Evolutionary conservation across 1,140 invertebrate species (phyloP), one percentile per base, ranked within the genome.

Genomic region (Meteorus sp.): DNA sequence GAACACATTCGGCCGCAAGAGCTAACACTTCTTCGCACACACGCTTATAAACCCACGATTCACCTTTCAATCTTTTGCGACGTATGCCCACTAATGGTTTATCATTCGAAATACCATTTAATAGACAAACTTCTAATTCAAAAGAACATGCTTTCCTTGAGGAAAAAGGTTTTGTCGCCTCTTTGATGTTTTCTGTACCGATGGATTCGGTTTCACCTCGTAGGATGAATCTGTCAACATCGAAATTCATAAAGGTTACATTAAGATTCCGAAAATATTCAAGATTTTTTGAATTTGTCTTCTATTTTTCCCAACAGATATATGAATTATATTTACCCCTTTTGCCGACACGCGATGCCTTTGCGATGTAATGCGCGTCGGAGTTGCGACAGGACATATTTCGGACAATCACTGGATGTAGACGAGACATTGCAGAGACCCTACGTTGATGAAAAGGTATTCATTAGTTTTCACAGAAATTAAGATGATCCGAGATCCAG

Each of bases 31-130:
- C 86, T 76, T 94, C 91, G 69, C 90, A 92, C n/a, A 93, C 84
- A 58, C 84, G 86, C 72, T 94, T 94, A 71, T 94, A 94, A 54
- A 89, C 86, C 90, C 92, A 94, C 2, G 88, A 85, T 72, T 94
- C 89, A 2, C 92, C 92, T 71, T 89, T 90, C 1, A 93, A 81
- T 54, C 92, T 75, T 69, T 92, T 93, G 33, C 92, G 81, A 60
- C 86, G 80, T 25, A 94, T 88, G 15, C 89, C 90, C 27, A 91
- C 83, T 25, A 84, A 76, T 59, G 68, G 76, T 55, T 78, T 72
- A 13, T 65, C 62, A 19, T 65, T 62, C 19, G 67, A 66, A 61
- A 74, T 59, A 69, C 66, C 60, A 63, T 71, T 55, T 8, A 89
- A 70, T 8, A 84, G 76, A 72, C 91, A 92, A 11, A 94, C 88